phyloP scores from a whole-genome alignment of 2,797 vertebrate species.

The Tenualosa ilisha region DNA sequence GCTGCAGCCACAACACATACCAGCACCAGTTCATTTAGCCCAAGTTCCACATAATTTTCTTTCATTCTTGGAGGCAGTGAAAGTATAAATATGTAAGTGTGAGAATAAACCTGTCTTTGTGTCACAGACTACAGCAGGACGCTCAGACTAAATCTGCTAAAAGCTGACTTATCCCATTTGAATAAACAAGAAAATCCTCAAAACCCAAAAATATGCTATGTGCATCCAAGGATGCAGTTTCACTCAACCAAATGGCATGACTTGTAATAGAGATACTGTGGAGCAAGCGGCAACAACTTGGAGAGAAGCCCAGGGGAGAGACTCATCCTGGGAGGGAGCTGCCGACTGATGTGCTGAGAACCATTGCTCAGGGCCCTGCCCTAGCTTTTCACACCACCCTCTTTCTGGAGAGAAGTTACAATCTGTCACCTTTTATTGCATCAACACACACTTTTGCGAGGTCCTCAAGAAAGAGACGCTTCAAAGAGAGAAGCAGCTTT shows the following conservation, averaged over 20 bases:
- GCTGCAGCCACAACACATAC: background rate
- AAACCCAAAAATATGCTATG: background rate
- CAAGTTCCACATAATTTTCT: background rate
- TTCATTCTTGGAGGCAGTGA: background rate
- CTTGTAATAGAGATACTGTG: background rate
- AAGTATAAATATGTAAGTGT: background rate
- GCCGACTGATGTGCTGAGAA: background rate
- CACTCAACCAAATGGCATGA: background rate
- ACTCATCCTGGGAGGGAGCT: slow-evolving; percentile 3
- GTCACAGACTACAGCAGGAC: background rate
- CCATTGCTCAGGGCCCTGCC: background rate
- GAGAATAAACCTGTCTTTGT: slow-evolving; percentile 2
- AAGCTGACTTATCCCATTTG: background rate
- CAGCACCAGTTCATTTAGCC: background rate
- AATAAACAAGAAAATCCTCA: background rate
- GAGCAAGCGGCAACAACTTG: background rate
- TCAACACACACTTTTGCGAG: slow-evolving; percentile 45
- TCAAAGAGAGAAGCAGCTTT: slow-evolving; percentile 50
- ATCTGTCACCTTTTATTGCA: slow-evolving; percentile 63
- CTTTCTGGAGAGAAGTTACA: slow-evolving; percentile 46
- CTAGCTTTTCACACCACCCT: slow-evolving; percentile 43
- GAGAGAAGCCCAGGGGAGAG: background rate
- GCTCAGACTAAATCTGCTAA: background rate
- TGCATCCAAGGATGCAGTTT: background rate
- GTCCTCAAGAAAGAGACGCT: slow-evolving; percentile 51